Percentiles rank a stretch among this genome's conserved stretches.
Conservation (phyloP, 2,113 vertebrate species). For the Elephantulus edwardii region DNA sequence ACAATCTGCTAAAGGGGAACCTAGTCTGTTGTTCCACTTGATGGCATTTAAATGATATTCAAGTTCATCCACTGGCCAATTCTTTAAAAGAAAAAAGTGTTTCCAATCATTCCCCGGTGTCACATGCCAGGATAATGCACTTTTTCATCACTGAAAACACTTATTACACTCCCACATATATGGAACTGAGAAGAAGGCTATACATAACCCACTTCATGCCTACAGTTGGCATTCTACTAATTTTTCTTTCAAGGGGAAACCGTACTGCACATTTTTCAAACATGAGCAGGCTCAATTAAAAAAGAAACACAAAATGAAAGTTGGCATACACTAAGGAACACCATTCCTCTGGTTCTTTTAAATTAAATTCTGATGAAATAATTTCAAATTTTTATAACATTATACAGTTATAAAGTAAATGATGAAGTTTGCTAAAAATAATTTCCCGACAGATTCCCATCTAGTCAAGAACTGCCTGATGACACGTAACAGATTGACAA, state of each 20-base stretch:
- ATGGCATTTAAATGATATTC: not conserved
- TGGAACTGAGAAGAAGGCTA: not conserved
- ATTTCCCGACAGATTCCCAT: not conserved
- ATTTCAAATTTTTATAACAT: not conserved
- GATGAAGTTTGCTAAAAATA: not conserved
- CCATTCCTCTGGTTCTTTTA: not conserved
- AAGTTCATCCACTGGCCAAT: not conserved
- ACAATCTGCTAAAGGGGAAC: no score
- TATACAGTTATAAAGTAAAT: not conserved
- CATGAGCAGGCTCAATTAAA: not conserved
- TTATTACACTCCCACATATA: not conserved
- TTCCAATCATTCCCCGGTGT: not conserved
- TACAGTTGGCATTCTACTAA: not conserved
- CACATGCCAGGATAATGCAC: fast-evolving
- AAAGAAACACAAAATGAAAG: not conserved
- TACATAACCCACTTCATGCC: not conserved
- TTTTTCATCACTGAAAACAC: not conserved
- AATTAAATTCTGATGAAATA: not conserved
- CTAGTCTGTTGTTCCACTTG: not conserved
- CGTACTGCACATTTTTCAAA: not conserved
- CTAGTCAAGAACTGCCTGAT: not conserved
- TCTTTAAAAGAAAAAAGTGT: not conserved
- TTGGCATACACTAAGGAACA: not conserved
- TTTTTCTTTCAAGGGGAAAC: not conserved
- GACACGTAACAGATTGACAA: not conserved